Percentiles rank a stretch among this genome's conserved stretches.
These are phyloP conservation scores for Campylomormyrus numenius DNA, from an alignment of 2,113 vertebrate species.

Conservation along the genomic window DNA sequence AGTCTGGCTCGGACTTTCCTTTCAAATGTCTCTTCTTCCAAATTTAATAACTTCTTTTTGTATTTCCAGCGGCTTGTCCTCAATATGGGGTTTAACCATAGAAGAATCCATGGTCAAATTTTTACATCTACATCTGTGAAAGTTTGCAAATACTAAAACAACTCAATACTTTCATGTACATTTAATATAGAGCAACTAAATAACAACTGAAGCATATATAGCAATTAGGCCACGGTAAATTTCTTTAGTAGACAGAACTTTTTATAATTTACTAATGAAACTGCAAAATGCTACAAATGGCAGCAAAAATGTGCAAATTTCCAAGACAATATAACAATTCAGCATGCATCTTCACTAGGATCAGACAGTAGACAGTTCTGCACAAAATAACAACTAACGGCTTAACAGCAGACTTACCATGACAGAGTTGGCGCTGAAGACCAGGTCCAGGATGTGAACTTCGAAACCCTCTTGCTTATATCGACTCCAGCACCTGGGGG, in stretches of 20 bases:
- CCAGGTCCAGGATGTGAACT: slow-evolving; percentile 59
- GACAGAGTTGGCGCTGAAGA: neutral
- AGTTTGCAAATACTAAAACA: neutral
- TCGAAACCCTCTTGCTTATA: neutral
- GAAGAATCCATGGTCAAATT: neutral
- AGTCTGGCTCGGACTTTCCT: neutral
- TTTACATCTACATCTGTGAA: neutral
- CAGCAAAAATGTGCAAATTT: too few species aligned
- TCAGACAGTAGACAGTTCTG: neutral
- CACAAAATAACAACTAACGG: neutral
- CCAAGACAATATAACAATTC: neutral
- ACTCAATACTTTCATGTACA: neutral
- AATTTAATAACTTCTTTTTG: neutral
- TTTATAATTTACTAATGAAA: neutral
- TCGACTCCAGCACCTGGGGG: slow-evolving; percentile 61
- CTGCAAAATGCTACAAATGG: neutral
- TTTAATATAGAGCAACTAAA: neutral
- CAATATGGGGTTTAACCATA: neutral
- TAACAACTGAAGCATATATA: neutral
- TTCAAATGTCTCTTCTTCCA: neutral
- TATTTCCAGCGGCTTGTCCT: neutral
- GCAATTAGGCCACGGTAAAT: neutral
- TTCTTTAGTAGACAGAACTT: neutral
- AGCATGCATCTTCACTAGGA: neutral
- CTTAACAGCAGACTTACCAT: neutral